Base-by-base conservation (phyloP, 2,113 vertebrate genomes). In the Barbus barbus region DNA sequence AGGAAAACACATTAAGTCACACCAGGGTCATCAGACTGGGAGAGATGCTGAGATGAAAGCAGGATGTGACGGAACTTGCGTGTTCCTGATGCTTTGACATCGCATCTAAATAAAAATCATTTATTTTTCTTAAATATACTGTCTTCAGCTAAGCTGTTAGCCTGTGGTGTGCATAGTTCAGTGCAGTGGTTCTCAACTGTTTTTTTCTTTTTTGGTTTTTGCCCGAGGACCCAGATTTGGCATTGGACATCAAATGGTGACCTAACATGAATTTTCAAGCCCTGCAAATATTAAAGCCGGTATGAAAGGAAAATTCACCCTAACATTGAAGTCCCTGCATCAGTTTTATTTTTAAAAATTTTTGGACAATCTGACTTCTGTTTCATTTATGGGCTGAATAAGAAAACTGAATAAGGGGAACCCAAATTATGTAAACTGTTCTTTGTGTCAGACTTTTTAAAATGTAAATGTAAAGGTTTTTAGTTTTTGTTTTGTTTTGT, bases 11-110 rank as follows among this genome's bases (percentile, higher is more conserved):
- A 58, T 41, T 53, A 69, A 78, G 46, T 63, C 44, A 46, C 18
- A 77, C 38, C 28, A 38, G 75, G 75, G 51, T 38, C 75, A 78
- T 38, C 51, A 78, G 53, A 78, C 31, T 78, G 22, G 9, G 48
- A 76, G 46, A 33, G 26, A 76, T 76, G 28, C 48, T 61, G 38
- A 65, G 53, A 71, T 79, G 67, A 72, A 80, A 74, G 48, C 67
- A 56, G 22, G 75, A 41, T 51, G 44, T 7, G 13, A 16, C 14
- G 16, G 72, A 75, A 51, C n/a, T 26, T 75, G 18, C 9, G 14
- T 26, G 72, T 44, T 73, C 5, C 12, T 73, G 71, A 73, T 73
- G 44, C 44, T 74, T 56, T 77, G 46, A 33, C 33, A 76, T 33
- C 48, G 1, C 8, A 33, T 56, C 7, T 48, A 26, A 18, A 53